Evolutionary conservation across 1,140 invertebrate species (phyloP).

Genomic region (Melipona quadrifasciata): DNA sequence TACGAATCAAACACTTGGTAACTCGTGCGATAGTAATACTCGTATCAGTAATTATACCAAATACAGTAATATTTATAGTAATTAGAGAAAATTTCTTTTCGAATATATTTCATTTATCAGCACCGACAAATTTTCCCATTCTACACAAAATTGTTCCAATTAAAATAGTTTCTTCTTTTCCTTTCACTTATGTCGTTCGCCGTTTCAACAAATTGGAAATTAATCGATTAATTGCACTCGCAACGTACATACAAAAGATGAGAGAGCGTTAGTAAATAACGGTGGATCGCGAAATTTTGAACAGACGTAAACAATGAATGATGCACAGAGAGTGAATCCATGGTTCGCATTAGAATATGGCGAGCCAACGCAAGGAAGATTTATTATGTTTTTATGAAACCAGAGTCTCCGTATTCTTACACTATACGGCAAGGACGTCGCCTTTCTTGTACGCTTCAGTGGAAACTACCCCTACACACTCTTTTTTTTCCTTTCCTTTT

Average conservation of each 20-base stretch:
- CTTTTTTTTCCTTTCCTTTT: background rate
- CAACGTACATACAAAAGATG: background rate
- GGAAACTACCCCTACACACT: conserved; percentile 27
- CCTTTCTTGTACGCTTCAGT: conserved; percentile 42
- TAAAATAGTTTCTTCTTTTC: no score
- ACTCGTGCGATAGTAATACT: no score
- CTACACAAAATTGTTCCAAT: no score
- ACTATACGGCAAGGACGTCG: conserved; percentile 33
- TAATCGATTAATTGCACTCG: no score
- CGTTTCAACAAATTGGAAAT: background rate
- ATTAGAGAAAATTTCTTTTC: no score
- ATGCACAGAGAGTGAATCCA: background rate
- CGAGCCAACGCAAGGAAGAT: conserved; percentile 20
- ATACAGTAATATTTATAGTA: no score
- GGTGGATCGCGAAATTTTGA: background rate
- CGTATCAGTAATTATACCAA: no score
- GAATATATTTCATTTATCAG: background rate
- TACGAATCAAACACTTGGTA: no score
- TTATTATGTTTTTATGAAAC: conserved; percentile 61
- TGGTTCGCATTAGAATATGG: background rate
- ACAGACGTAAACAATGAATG: background rate
- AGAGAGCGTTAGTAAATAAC: no score
- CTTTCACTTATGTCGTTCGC: background rate
- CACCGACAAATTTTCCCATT: background rate
- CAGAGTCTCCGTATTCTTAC: conserved; percentile 37